Evolutionary conservation across 1,140 invertebrate species (phyloP), one percentile per base, ranked within the genome.

Genomic region (Asbolus verrucosus): DNA sequence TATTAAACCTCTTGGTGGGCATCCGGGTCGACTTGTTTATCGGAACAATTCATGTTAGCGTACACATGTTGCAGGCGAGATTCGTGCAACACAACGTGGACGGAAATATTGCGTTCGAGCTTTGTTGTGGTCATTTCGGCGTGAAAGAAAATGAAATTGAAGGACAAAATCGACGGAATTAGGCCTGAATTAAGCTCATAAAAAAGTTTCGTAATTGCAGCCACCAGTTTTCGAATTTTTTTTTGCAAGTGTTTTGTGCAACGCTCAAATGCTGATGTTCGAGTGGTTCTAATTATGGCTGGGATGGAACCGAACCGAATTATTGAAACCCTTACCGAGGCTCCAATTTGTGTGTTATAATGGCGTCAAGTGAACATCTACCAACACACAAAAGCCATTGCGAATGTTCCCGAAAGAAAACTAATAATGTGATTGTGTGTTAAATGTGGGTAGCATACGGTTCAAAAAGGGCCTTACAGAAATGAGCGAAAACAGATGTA

Each of bases 291-390:
- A 54, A 54, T 54, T 54, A 54, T 9, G 46, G 46, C 27, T 11
- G 46, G 27, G 46, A 54, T 54, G 46, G 27, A 54, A 54, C 46
- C 46, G 8, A 54, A 54, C 19, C 46, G 46, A 54, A 54, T 54
- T 54, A 54, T 54, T 54, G 46, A 54, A 54, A 31, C 46, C 46
- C 46, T 54, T 54, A n/a, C 46, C 13, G 21, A n/a, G 11, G 46
- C 46, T 54, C 21, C 13, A 54, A 54, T 54, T 50, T 50, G 9
- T n/a, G 21, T 24, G 46, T 46, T 30, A 36, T 36, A 36, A 36
- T 36, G 33, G 33, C 33, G 33, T 36, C 33, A 36, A 36, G 33
- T 11, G 33, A 36, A 36, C 33, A 11, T 8, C 33, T 4, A 0
- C 0, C 9, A 8, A 4, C 27, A 30, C 27, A 30, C 27, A 30